A percentile compares a stretch with the other conserved stretches of the same genome.
Conservation (phyloP, 2,113 vertebrate genomes). For the Bos indicus region DNA sequence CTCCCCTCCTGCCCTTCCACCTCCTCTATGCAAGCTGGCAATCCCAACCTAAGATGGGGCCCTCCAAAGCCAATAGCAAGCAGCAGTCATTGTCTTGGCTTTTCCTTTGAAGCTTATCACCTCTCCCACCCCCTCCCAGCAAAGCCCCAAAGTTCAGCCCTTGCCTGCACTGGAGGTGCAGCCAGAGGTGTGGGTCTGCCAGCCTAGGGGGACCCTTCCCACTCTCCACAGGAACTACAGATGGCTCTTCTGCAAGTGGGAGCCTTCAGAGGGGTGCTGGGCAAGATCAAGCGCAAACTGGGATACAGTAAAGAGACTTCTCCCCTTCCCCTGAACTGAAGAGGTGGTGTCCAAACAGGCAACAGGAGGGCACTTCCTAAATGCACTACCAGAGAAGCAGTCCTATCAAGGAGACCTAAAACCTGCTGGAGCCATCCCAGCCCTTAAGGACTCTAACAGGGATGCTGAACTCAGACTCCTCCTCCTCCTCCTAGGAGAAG, state of each 20-base stretch:
- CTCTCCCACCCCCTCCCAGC: conserved; percentile 43
- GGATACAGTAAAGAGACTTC: background rate
- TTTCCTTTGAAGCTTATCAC: conserved; percentile 57
- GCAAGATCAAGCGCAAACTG: conserved; percentile 17
- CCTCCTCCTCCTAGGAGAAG: conserved; percentile 9
- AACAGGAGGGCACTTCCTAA: background rate
- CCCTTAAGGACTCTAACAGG: background rate
- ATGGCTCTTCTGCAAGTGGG: background rate
- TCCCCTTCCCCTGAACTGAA: background rate
- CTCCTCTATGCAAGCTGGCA: background rate
- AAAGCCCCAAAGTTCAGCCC: conserved; percentile 63
- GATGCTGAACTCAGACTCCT: conserved; percentile 46
- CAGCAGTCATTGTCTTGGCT: conserved; percentile 59
- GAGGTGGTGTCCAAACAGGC: background rate
- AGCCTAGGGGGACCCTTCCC: conserved; percentile 1
- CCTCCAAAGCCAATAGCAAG: conserved; percentile 39
- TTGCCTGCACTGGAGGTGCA: conserved; percentile 39
- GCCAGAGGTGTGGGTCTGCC: conserved; percentile 31
- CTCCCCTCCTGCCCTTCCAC: background rate
- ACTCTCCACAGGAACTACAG: conserved; percentile 19
- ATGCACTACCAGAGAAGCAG: background rate
- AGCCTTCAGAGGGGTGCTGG: background rate
- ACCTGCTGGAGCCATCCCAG: background rate
- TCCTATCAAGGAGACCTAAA: background rate
- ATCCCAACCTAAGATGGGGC: conserved; percentile 6